Evolutionary conservation across 2,888 invertebrate species (phyloP).

Genomic region (Cyclophora punctaria): DNA sequence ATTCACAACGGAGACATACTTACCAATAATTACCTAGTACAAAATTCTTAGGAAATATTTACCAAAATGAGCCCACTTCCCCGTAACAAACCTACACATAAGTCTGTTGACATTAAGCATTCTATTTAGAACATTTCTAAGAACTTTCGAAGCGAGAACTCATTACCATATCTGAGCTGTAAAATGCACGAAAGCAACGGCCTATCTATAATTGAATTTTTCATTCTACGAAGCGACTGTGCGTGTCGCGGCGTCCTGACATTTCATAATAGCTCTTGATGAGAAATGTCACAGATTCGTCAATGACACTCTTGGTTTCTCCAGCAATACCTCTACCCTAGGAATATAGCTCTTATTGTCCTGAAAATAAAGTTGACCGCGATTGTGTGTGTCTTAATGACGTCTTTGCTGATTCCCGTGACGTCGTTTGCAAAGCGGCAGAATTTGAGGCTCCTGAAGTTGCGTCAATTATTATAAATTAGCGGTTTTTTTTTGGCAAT

Average conservation of each 20-base stretch:
- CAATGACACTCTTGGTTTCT: slow-evolving; percentile 31
- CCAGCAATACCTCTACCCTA: too few relatives aligned
- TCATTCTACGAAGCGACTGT: slow-evolving; percentile 17
- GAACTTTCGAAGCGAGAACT: slow-evolving; percentile 1
- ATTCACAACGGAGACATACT: too few relatives aligned
- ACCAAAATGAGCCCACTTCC: too few relatives aligned
- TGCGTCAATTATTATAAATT: background rate
- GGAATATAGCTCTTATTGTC: too few relatives aligned
- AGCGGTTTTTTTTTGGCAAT: too few relatives aligned
- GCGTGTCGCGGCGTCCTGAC: slow-evolving; percentile 19
- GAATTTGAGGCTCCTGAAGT: slow-evolving; percentile 14
- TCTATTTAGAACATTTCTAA: too few relatives aligned
- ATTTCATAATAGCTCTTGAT: slow-evolving; percentile 35
- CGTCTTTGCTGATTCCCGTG: slow-evolving; percentile 31
- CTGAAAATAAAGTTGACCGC: slow-evolving; percentile 1
- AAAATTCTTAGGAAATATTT: too few relatives aligned
- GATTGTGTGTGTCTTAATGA: slow-evolving; percentile 27
- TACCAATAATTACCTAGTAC: too few relatives aligned
- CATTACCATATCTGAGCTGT: slow-evolving; percentile 15
- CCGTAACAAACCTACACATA: too few relatives aligned
- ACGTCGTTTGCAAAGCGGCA: slow-evolving; percentile 29
- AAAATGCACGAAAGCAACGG: slow-evolving; percentile 9
- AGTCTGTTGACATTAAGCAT: too few relatives aligned
- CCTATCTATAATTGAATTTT: slow-evolving; percentile 17
- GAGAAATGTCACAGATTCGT: slow-evolving; percentile 40